Conservation (phyloP, 2,113 vertebrate genomes). For the Jaculus jaculus region DNA sequence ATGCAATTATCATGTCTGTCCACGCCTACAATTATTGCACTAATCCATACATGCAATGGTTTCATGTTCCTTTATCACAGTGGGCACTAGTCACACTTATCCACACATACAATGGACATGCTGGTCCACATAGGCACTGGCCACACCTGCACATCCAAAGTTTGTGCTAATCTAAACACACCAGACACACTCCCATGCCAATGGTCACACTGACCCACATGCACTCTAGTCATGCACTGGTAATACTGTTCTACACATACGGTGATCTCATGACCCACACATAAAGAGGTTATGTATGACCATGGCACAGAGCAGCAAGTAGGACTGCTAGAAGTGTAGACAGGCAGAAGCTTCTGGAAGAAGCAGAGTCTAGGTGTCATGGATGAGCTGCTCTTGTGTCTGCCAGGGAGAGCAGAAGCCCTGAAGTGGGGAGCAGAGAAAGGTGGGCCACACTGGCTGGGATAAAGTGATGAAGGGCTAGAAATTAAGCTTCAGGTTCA, state of each 20-base stretch:
- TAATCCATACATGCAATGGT: not conserved
- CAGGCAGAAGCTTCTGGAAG: not conserved
- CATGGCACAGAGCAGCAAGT: fast-evolving
- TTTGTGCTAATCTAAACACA: not conserved
- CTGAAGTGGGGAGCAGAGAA: not conserved
- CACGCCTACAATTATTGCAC: not conserved
- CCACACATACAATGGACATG: too few species aligned
- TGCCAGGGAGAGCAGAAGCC: not conserved
- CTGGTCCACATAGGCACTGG: too few species aligned
- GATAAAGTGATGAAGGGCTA: not conserved
- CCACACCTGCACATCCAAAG: not conserved
- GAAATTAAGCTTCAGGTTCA: not conserved
- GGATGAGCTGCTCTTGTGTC: not conserved
- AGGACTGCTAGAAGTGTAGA: not conserved
- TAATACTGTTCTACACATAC: too few species aligned
- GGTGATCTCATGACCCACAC: not conserved
- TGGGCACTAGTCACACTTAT: not conserved
- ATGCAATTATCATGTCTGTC: not conserved
- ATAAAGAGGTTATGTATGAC: fast-evolving
- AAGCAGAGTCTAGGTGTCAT: not conserved
- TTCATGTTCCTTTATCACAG: not conserved
- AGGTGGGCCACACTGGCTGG: not conserved
- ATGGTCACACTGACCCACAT: not conserved
- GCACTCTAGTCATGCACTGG: not conserved
- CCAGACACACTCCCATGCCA: not conserved